Percentiles rank a stretch among this genome's conserved stretches.
phyloP scores from a whole-genome alignment of 2,797 vertebrate genomes.

The Eulemur coronatus region DNA sequence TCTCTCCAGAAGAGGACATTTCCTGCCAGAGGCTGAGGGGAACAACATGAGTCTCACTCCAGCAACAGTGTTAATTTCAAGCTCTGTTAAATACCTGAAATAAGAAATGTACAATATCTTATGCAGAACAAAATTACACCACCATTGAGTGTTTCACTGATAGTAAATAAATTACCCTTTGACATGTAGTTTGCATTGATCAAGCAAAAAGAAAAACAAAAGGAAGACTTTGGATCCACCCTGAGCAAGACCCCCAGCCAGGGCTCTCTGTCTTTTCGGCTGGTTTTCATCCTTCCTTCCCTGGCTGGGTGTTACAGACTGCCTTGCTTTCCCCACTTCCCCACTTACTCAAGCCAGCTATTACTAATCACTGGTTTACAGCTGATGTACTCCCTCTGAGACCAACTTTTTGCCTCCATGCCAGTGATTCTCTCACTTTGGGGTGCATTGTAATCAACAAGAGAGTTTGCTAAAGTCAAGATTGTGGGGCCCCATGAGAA shows the following conservation, averaged over 20 bases:
- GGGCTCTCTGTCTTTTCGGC: background rate
- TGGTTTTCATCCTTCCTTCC: background rate
- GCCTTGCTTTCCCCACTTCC: background rate
- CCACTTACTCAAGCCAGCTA: background rate
- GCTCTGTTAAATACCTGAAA: slow-evolving; percentile 69
- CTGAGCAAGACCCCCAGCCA: background rate
- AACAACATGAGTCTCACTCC: slow-evolving; percentile 5
- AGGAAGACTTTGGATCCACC: background rate
- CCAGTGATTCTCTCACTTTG: background rate
- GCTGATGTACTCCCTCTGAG: background rate
- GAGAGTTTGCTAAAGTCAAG: background rate
- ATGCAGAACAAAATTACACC: slow-evolving; percentile 62
- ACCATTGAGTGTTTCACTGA: slow-evolving; percentile 54
- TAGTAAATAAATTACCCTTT: slow-evolving; percentile 59
- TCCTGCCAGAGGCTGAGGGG: background rate
- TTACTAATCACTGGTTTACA: background rate
- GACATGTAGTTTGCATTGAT: background rate
- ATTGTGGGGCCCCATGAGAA: rapidly evolving
- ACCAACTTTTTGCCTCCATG: background rate
- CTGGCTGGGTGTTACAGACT: background rate
- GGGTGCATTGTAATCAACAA: background rate
- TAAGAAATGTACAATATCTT: slow-evolving; percentile 59
- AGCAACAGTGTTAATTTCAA: slow-evolving; percentile 64
- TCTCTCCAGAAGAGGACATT: background rate
- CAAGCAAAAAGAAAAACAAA: background rate